Evolutionary conservation across 2,113 vertebrate genomes (phyloP), one percentile per base, ranked within the genome.

Genomic region (Microcebus tavaratra): DNA sequence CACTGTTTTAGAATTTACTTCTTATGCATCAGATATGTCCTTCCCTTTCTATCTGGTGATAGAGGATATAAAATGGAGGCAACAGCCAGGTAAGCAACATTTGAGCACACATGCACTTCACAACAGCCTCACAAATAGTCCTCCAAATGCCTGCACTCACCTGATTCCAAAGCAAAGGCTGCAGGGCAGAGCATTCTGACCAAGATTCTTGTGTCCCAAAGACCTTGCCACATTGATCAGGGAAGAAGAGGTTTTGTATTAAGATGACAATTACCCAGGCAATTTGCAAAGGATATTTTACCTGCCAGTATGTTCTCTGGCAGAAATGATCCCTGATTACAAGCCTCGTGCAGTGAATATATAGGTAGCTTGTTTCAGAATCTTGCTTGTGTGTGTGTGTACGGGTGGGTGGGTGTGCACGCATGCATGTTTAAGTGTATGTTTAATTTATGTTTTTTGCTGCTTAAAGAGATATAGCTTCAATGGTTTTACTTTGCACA

Each of bases 261-360:
- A 82, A 91, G 57, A 73, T 95, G 67, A 39, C 79, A 93, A 82
- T 93, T 96, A 85, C 42, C 50, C 82, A 91, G 65, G 68, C 42
- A 82, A 91, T 96, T 96, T 96, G 25, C 57, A 87, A 86, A 95
- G 83, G 25, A 7, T 53, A 70, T 96, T 95, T 95, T 78, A 92
- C n/a, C 36, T 82, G 59, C 34, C 75, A 67, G 34, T 68, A 45
- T 67, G 42, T 36, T 85, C 34, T 87, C 75, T 63, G 63, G 48
- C 88, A 96, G 68, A 94, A 97, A 87, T 75, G 12, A 94, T 63
- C 34, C 61, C 59, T 93, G 59, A 94, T 90, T 95, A 87, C 13
- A 83, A 90, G 25, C 21, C 31, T 78, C 1, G 4, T 88, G 34
- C 23, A 61, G 29, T 75, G 53, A 87, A 29, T 95, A 31, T 75